Base-by-base conservation (phyloP, 2,888 invertebrate species). In the Patella ulyssiponensis region DNA sequence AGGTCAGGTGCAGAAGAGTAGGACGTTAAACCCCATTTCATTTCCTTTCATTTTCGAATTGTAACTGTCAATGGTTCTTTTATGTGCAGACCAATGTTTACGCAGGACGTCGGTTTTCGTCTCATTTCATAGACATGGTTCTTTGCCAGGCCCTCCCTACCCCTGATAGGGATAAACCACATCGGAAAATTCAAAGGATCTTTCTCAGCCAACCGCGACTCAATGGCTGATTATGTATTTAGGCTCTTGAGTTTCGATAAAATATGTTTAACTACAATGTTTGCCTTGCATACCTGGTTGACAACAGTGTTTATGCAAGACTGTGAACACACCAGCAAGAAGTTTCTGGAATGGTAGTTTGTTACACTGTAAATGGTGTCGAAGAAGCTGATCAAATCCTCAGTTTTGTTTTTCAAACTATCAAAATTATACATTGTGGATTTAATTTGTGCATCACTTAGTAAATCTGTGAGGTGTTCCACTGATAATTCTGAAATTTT, bases 371-470 rank as follows among this genome's bases (percentile, higher is more conserved):
- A 64, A 14, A 64, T 64, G 11, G n/a, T 64, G 12, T 64, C 12
- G 11, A 64, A 64, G 23, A 64, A 12, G 64, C 9, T 11, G 11
- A 23, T 64, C n/a, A 20, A 64, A 20, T 64, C 11, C 23, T 4
- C 20, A 20, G 20, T 64, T n/a, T 64, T 64, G 23, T 64, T 20
- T 64, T 64, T n/a, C n/a, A 64, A 12, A 23, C 12, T n/a, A 64
- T 64, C 64, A 20, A 64, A 64, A 64, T 64, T 64, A 64, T 64
- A 64, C 64, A 64, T n/a, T 20, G 64, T 64, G 9, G 23, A 23
- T 20, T 20, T 64, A 14, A 64, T 20, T 20, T 33, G 33, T 33
- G 11, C 64, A 64, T 64, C 64, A 20, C 64, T 23, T 7, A 64
- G n/a, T 64, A 20, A 20, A 11, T 64, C 64, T 64, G 64, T 64